Percentiles rank a stretch among this genome's conserved stretches.
Evolutionary conservation across 2,888 invertebrate species (phyloP).

Genomic region (Galerucella nymphaeae): DNA sequence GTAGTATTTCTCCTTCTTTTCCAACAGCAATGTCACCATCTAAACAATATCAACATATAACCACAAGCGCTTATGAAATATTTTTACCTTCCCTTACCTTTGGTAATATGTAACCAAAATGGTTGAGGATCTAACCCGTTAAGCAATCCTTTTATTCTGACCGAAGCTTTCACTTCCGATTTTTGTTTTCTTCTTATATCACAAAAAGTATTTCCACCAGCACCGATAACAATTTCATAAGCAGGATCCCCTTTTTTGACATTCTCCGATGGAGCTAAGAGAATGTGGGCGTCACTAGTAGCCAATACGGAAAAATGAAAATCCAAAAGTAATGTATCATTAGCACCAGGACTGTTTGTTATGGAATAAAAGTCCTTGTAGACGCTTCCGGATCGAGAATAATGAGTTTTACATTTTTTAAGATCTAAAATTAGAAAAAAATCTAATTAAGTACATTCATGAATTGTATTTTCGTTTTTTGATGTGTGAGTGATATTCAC

Average conservation of each 20-base stretch:
- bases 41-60: constrained; percentile 53
- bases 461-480: too few species aligned
- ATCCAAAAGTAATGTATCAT: constrained; percentile 62
- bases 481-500: too few species aligned
- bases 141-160: constrained; percentile 69
- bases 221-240: constrained; percentile 80
- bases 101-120: constrained; percentile 73
- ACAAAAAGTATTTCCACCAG: constrained; percentile 77
- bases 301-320: constrained; percentile 77
- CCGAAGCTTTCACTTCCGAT: constrained; percentile 69
- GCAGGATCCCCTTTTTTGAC: constrained; percentile 67
- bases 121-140: constrained; percentile 72
- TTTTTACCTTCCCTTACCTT: constrained; percentile 64
- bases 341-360: constrained; percentile 43
- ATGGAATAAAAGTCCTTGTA: constrained; percentile 72
- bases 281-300: constrained; percentile 76
- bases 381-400: constrained; percentile 68
- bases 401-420: constrained; percentile 68
- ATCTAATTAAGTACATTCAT: neutral
- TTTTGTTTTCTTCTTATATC: constrained; percentile 73
- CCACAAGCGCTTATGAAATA: too few species aligned
- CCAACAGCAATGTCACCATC: constrained; percentile 74
- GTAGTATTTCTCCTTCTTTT: constrained; percentile 70
- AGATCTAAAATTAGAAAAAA: constrained; percentile 54
- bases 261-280: constrained; percentile 69